Conservation (phyloP, 2,797 vertebrate genomes). For the Sebastes elongatus region DNA sequence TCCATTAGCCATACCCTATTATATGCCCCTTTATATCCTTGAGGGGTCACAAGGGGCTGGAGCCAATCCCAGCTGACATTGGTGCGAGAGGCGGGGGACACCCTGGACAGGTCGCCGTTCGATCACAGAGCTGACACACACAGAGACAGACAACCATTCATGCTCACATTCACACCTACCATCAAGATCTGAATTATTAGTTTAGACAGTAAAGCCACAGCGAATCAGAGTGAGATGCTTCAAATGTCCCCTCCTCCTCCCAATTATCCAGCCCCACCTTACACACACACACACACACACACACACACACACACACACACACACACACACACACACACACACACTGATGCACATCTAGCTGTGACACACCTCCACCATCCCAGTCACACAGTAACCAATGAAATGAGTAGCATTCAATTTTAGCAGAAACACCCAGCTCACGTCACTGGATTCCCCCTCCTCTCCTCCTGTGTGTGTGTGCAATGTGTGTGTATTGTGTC, state of each 20-base stretch:
- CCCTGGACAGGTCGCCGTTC: not conserved
- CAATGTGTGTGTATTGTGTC: conserved; percentile 20
- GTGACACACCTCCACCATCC: conserved; percentile 48
- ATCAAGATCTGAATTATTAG: conserved; percentile 39
- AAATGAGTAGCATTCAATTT: conserved; percentile 47
- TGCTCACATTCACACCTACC: not conserved
- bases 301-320: not conserved
- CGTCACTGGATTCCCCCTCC: conserved; percentile 51
- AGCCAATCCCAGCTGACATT: not conserved
- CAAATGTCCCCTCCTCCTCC: conserved; percentile 7
- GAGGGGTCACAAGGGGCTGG: not conserved
- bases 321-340: conserved; percentile 18
- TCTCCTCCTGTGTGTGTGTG: not conserved
- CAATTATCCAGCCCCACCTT: conserved; percentile 6
- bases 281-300: not conserved
- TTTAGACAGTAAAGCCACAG: conserved; percentile 59
- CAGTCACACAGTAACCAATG: conserved; percentile 57
- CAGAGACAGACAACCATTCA: not conserved
- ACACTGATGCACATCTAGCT: not conserved
- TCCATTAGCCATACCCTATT: not conserved
- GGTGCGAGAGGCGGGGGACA: not conserved
- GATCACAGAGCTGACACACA: not conserved
- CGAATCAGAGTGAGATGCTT: conserved; percentile 52
- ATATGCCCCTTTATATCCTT: no score
- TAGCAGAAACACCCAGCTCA: conserved; percentile 56